Base-by-base conservation (phyloP, 2,888 invertebrate genomes). In the Agrotis segetum region DNA sequence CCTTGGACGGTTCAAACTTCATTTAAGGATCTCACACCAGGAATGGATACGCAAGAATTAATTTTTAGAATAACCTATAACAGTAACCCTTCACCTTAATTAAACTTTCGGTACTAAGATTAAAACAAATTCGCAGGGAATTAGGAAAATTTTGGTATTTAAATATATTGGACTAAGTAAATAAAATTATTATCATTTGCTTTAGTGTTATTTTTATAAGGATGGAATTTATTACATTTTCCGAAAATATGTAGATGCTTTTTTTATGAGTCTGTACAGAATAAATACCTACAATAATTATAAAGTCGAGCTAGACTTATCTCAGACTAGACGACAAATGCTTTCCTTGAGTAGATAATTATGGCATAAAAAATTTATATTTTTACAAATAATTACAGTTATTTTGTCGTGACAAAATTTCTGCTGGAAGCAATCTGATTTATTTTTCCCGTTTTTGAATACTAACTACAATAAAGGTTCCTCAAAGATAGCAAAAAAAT, bases 1-100 rank as follows among this genome's bases (percentile, higher is more conserved):
- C 91, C 91, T 89, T 92, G 93, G 93, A 93, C 93, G 93, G 93
- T 87, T 87, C 77, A 82, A 81, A 77, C 84, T 85, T 86, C 82
- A 84, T 85, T 79, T 85, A 85, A 89, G 90, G 90, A 91, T 90
- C 88, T 89, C 73, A 82, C 79, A 79, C 75, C 79, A 70, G 66
- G 67, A 76, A 71, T 83, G 86, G 79, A 82, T 82, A 81, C 78
- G 83, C 84, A 85, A 82, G 83, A 85, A 86, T 82, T 83, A 85
- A 79, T 81, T 79, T 82, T 84, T 74, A 73, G 74, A 65, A 82
- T 63, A 67, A 17, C 59, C 69, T 60, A 82, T 84, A 80, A 79
- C 82, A 73, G 67, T 79, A 62, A 82, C 74, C 76, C 74, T 75
- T 74, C 55, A 62, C 63, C 78, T 80, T 85, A 79, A 85, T 85